Evolutionary conservation across 2,113 vertebrate genomes (phyloP).

Genomic region (Helogale parvula): DNA sequence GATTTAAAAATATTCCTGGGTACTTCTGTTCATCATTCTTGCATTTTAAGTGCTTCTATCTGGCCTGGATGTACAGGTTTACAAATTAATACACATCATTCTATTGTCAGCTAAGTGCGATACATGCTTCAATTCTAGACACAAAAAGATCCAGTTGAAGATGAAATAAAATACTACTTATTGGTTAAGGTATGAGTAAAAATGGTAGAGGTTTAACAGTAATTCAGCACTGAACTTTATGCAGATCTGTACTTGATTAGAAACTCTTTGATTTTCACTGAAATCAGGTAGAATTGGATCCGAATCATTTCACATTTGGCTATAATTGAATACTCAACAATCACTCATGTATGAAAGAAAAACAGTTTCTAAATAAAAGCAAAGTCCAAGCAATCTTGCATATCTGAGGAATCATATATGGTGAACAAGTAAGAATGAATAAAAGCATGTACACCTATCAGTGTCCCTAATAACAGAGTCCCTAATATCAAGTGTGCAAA

Average conservation of each 20-base stretch:
- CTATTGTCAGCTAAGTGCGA: constrained; percentile 66
- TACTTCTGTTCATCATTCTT: constrained; percentile 19
- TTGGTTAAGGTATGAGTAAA: constrained; percentile 60
- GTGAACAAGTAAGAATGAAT: constrained; percentile 65
- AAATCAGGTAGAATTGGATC: constrained; percentile 63
- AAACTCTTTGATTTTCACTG: constrained; percentile 69
- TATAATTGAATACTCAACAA: constrained; percentile 47
- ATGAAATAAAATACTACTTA: constrained; percentile 74
- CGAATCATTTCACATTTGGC: constrained; percentile 59
- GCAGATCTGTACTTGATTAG: constrained; percentile 66
- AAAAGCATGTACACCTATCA: constrained; percentile 60
- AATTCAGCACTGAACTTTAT: constrained; percentile 69
- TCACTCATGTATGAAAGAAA: neutral
- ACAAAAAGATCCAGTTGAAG: constrained; percentile 79
- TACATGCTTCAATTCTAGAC: constrained; percentile 69
- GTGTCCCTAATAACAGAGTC: constrained; percentile 1
- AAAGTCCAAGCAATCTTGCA: constrained; percentile 42
- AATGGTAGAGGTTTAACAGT: constrained; percentile 56
- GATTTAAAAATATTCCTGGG: neutral
- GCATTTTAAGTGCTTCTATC: constrained; percentile 44
- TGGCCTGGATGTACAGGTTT: constrained; percentile 55
- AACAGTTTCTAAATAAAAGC: constrained; percentile 2
- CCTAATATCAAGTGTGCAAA: constrained; percentile 60
- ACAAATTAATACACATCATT: constrained; percentile 53
- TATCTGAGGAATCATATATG: constrained; percentile 50